Evolutionary conservation across 2,797 vertebrate species (phyloP), one percentile per base, ranked within the genome.

Genomic region (Spea hammondii): DNA sequence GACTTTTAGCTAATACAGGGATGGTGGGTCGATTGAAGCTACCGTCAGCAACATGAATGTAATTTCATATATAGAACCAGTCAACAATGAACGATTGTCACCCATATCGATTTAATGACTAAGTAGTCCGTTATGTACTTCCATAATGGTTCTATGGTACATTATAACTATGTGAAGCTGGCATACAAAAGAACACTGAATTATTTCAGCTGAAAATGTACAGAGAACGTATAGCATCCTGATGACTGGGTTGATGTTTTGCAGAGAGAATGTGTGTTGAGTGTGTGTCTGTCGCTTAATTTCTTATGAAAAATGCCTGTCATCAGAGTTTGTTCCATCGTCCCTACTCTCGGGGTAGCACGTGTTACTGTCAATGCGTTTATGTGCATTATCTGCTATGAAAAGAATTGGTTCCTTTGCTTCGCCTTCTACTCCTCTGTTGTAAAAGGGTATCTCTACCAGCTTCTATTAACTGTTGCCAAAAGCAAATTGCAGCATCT

Each of bases 401-500:
- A 66, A 70, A 65, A 12, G 54, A 7, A 67, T 73, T 4, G 17
- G 45, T 76, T 76, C 53, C 48, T 14, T 72, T 60, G 46, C 45
- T 70, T 62, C 17, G 0, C 1, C 74, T 83, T 9, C 73, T 66
- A 9, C 65, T 72, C 66, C 76, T 65, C 71, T 85, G 59, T 67
- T 74, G 59, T 51, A 72, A 32, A 76, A 46, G 76, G 32, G 70
- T n/a, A 57, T 13, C 48, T 13, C 48, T 76, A 73, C 4, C 49
- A 49, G 76, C 81, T 82, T 65, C 79, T 79, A 60, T 82, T 79
- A 72, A 60, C 74, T 72, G 5, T 72, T 77, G 77, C 83, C 85
- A 84, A 86, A 85, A 86, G 84, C 83, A 70, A 75, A 78, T 76
- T 54, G 55, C 32, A 70, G 79, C 77, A 10, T 70, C 79, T 76